These are phyloP conservation scores for Heliocidaris erythrogramma DNA, from an alignment of 35 echinoderm and acorn worm genomes.

Conservation along the genomic window DNA sequence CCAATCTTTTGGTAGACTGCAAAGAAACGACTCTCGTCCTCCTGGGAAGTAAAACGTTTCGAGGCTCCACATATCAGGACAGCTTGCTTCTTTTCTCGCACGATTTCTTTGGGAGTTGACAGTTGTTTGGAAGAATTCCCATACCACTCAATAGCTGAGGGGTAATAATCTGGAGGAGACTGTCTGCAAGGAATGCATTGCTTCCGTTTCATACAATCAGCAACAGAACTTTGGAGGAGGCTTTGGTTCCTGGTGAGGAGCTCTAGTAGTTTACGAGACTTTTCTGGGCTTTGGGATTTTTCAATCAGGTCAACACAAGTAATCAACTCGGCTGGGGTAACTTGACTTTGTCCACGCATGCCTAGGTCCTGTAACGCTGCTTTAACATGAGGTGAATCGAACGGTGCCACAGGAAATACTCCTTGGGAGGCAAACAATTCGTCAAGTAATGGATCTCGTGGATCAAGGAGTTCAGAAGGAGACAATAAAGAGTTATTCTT, in stretches of 20 bases:
- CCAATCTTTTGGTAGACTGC: background rate
- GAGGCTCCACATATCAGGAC: no score
- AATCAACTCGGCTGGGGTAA: background rate
- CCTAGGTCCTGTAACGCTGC: background rate
- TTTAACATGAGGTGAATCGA: background rate
- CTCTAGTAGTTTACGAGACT: background rate
- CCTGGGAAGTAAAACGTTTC: no score
- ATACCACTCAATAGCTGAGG: background rate
- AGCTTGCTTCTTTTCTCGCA: no score
- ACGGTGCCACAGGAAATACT: background rate
- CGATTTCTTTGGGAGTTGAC: background rate
- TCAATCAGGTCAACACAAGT: background rate
- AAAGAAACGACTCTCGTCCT: no score
- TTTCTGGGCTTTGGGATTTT: background rate
- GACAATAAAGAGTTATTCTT: background rate
- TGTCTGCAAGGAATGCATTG: no score
- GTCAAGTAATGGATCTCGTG: background rate
- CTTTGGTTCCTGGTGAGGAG: background rate
- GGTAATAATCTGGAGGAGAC: no score
- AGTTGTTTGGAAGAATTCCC: background rate
- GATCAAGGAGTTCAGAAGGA: conserved; percentile 18
- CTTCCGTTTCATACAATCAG: background rate
- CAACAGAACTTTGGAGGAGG: background rate
- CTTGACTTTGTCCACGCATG: background rate
- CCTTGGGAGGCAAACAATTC: background rate